phyloP scores from a whole-genome alignment of 2,888 invertebrate species.

The Noctua comes region DNA sequence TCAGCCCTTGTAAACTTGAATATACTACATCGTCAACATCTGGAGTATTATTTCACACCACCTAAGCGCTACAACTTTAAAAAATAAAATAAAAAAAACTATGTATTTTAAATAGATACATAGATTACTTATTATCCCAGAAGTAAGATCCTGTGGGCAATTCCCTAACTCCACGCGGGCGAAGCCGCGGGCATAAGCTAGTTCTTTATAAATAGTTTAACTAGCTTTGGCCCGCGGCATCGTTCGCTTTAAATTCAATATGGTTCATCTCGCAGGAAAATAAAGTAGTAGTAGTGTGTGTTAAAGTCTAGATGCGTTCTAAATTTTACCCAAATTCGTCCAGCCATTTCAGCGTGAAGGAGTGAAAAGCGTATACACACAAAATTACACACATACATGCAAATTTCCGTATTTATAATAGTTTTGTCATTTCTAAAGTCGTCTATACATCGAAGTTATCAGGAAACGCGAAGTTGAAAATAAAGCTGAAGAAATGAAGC shows the following conservation, averaged over 20 bases:
- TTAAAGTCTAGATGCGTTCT: neutral
- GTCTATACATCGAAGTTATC: neutral
- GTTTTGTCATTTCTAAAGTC: neutral
- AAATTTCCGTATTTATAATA: neutral
- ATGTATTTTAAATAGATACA: no score
- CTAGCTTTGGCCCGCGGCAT: neutral
- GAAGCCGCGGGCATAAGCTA: no score
- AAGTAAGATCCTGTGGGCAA: no score
- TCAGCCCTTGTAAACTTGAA: no score
- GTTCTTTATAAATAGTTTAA: neutral
- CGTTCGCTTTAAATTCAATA: neutral
- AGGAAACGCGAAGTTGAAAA: neutral
- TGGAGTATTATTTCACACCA: no score
- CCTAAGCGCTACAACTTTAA: no score
- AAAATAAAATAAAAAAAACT: no score
- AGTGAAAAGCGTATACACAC: neutral
- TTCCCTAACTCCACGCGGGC: no score
- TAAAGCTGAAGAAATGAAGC: no score
- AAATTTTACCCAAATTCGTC: neutral
- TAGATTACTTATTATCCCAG: no score
- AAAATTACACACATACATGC: no score
- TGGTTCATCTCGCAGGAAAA: neutral
- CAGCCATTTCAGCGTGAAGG: neutral
- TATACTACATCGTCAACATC: no score
- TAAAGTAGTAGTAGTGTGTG: neutral